Base-by-base conservation (phyloP, 1,140 invertebrate genomes). In the Stegodyphus dumicola region DNA sequence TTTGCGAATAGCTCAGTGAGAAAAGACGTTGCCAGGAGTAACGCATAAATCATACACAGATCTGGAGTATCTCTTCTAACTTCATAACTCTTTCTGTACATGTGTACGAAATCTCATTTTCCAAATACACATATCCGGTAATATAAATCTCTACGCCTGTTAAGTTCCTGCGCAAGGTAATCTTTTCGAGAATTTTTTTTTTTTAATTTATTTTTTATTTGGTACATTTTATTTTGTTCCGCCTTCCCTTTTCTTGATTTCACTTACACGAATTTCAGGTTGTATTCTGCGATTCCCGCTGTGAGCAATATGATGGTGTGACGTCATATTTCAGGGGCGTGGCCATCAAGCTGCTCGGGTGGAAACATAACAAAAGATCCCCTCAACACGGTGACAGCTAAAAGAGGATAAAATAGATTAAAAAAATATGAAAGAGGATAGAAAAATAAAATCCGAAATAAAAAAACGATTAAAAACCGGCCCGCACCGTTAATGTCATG, bases 321-420 rank as follows among this genome's bases (percentile, higher is more conserved):
- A 83, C 80, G 80, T 83, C 80, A 83, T 49, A 66, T 74, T 48
- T 18, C 18, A 73, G 80, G 64, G 80, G 69, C 69, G 54, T 73
- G 80, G 56, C 56, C 48, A 65, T 52, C 56, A 60, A 66, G 48
- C 33, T 66, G 70, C 48, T 65, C 60, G 71, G 71, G 80, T 53
- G 60, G 71, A 83, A 83, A 83, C 80, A 75, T 67, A 75, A 75
- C 80, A 83, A 83, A 83, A 75, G 80, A 15, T 83, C 17, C 53
- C 70, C 54, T 74, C 49, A 49, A 60, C 11, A 53, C 71, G 70
- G 60, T 75, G 80, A 75, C 80, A 83, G 80, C 71, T 83, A 75
- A 83, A 83, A 75, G 71, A 75, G 71, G 49, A 83, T 75, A 67
- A 75, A 75, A 73, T 71, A 81, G 69, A 73, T 81, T 81, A 52